phyloP scores from a whole-genome alignment of 2,888 invertebrate genomes.

The Xanthia togata region DNA sequence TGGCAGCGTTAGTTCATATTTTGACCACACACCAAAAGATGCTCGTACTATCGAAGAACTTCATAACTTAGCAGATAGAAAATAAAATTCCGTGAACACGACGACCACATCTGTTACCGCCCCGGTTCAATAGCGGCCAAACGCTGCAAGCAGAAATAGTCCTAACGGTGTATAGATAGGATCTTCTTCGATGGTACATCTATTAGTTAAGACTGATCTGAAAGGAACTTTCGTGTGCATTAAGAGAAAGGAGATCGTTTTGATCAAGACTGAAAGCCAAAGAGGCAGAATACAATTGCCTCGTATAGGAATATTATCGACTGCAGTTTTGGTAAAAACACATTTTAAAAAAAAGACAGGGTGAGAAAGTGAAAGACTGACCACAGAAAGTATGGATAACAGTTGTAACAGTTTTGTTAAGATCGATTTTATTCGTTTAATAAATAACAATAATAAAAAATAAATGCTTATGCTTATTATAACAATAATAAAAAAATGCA shows the following conservation, averaged over 20 bases:
- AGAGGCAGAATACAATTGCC: neutral
- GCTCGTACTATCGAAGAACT: no score
- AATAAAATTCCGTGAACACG: no score
- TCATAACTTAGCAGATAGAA: no score
- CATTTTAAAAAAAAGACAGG: no score
- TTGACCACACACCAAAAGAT: no score
- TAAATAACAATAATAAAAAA: no score
- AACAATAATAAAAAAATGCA: neutral
- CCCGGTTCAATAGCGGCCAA: no score
- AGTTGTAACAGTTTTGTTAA: neutral
- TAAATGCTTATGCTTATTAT: neutral
- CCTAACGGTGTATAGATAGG: no score
- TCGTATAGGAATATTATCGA: neutral
- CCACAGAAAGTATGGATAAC: neutral
- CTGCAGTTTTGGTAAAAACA: neutral
- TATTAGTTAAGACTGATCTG: neutral
- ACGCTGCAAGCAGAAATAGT: no score
- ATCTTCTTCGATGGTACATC: no score
- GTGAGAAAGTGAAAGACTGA: neutral
- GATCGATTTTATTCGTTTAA: neutral
- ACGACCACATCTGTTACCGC: no score
- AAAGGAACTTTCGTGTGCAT: neutral
- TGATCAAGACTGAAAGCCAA: slow-evolving; percentile 1
- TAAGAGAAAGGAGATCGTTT: neutral
- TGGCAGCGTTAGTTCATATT: neutral